Conservation (phyloP, 1,140 invertebrate species). For the Zaprionus ornatus region DNA sequence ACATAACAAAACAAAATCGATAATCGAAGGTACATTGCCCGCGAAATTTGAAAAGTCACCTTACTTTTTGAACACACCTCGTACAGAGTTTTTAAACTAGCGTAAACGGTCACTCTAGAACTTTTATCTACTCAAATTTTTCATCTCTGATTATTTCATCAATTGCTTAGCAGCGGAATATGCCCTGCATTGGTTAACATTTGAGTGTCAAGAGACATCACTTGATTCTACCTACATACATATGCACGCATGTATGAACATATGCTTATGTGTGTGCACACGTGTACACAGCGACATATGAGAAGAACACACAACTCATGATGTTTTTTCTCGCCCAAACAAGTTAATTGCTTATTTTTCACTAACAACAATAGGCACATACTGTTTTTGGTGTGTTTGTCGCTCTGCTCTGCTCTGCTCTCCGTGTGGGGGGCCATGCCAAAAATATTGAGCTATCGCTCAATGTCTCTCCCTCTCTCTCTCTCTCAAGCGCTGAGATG, state of each 20-base stretch:
- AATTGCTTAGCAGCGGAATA: background rate
- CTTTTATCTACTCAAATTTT: background rate
- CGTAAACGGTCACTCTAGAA: background rate
- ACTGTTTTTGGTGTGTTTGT: constrained; percentile 22
- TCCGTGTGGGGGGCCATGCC: constrained; percentile 33
- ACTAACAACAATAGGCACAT: constrained; percentile 46
- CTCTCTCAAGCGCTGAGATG: constrained; percentile 6
- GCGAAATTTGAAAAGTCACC: too few relatives aligned
- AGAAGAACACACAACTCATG: background rate
- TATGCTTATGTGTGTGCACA: constrained; percentile 3
- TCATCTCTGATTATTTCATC: background rate
- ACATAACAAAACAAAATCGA: too few relatives aligned
- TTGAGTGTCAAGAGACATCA: constrained; percentile 20
- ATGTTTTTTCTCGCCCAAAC: constrained; percentile 20
- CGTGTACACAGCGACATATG: background rate
- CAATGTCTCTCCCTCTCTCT: constrained; percentile 22
- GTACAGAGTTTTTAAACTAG: too few relatives aligned
- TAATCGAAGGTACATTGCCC: too few relatives aligned
- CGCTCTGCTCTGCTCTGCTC: constrained; percentile 8
- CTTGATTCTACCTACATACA: constrained; percentile 14
- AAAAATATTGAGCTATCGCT: constrained; percentile 47
- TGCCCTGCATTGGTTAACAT: background rate
- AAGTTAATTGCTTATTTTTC: constrained; percentile 61
- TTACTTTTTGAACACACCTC: too few relatives aligned
- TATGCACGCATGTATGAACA: constrained; percentile 4